A percentile compares a stretch with the other conserved stretches of the same genome.
phyloP scores from a whole-genome alignment of 2,797 vertebrate genomes.

The Apodemus agrarius region DNA sequence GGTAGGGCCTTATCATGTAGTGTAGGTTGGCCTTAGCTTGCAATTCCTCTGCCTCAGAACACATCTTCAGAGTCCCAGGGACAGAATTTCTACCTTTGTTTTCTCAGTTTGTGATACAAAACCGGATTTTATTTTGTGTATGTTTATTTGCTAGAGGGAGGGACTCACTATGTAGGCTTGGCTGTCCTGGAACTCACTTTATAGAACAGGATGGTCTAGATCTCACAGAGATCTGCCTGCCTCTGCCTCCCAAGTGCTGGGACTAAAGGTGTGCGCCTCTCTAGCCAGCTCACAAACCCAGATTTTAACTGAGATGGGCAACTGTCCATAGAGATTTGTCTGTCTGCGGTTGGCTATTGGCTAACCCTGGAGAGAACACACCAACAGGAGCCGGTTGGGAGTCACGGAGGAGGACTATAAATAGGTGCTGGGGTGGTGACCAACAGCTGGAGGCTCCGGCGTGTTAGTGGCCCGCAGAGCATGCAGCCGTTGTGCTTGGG shows the following conservation, averaged over 20 bases:
- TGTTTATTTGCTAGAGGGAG: neutral
- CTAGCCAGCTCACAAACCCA: neutral
- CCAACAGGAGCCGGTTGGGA: constrained; percentile 17
- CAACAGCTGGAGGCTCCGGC: neutral
- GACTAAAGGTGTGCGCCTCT: neutral
- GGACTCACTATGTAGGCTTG: neutral
- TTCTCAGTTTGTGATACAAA: constrained; percentile 33
- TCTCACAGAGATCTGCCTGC: neutral
- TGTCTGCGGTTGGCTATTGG: constrained; percentile 24
- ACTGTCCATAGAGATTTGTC: neutral
- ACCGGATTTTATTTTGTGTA: neutral
- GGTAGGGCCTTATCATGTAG: neutral
- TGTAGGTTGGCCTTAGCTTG: neutral
- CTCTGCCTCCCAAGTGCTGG: neutral
- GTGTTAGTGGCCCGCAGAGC: neutral
- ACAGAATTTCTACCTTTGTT: constrained; percentile 33
- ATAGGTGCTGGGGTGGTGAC: neutral
- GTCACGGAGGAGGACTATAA: neutral
- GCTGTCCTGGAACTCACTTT: neutral
- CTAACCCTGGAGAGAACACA: constrained; percentile 36
- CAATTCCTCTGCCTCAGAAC: neutral
- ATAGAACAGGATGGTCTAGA: neutral
- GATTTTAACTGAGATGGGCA: constrained; percentile 13
- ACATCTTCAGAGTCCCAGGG: neutral
- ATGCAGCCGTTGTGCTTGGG: neutral